Evolutionary conservation across 2,888 invertebrate genomes (phyloP).

Genomic region (Mimas tiliae): DNA sequence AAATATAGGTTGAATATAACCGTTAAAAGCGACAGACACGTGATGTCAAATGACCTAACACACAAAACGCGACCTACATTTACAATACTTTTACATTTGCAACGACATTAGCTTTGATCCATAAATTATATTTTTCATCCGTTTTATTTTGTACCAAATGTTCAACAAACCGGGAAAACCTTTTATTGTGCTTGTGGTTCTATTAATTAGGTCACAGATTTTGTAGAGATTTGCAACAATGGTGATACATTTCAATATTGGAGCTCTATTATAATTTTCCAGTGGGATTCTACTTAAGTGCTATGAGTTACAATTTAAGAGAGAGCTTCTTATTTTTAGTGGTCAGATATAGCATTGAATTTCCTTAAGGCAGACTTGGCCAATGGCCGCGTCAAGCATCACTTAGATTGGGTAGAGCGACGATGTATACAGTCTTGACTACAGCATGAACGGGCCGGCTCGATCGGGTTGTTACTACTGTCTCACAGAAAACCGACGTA

Average conservation of each 20-base stretch:
- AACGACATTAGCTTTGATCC: slow-evolving; percentile 2
- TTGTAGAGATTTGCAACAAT: slow-evolving; percentile 9
- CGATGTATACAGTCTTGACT: too few species aligned
- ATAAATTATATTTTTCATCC: slow-evolving; percentile 15
- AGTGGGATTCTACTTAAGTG: background rate
- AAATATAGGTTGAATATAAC: background rate
- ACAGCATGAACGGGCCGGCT: too few species aligned
- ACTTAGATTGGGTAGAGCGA: too few species aligned
- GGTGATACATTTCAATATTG: background rate
- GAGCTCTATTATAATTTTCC: background rate
- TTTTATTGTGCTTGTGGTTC: slow-evolving; percentile 14
- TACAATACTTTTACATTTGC: slow-evolving; percentile 7
- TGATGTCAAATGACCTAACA: background rate
- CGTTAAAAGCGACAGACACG: background rate
- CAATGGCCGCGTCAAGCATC: too few species aligned
- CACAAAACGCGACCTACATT: slow-evolving; percentile 9
- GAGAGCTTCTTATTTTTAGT: too few species aligned
- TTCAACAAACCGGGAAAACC: slow-evolving; percentile 9
- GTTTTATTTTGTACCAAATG: slow-evolving; percentile 13
- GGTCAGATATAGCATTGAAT: too few species aligned
- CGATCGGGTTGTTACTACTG: too few species aligned
- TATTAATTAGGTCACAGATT: slow-evolving; percentile 13
- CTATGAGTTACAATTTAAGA: background rate
- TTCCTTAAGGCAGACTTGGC: too few species aligned
- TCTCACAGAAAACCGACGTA: too few species aligned